phyloP scores from a whole-genome alignment of 2,797 vertebrate species.

The Apogon talboti region DNA sequence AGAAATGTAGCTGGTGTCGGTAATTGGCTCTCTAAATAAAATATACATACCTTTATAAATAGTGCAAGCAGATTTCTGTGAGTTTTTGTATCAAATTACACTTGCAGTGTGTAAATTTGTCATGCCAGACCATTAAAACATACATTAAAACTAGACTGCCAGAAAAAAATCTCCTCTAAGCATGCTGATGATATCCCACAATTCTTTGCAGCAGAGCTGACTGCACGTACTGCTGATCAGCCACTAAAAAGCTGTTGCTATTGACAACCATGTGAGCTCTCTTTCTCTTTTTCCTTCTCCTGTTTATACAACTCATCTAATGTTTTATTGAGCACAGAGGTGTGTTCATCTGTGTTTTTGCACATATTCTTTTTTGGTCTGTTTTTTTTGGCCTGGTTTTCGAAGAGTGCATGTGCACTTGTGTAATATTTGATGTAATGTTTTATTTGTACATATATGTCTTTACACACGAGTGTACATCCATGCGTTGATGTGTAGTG shows the following conservation, averaged over 20 bases:
- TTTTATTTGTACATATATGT: background rate
- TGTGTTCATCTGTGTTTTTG: background rate
- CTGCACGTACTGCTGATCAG: constrained; percentile 40
- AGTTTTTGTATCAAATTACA: background rate
- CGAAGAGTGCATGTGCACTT: background rate
- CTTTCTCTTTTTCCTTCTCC: constrained; percentile 3
- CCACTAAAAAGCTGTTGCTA: constrained; percentile 72
- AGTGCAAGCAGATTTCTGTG: background rate
- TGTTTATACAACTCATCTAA: constrained; percentile 51
- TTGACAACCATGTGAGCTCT: constrained; percentile 59
- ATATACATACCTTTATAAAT: background rate
- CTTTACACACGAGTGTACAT: background rate
- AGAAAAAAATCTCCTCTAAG: background rate
- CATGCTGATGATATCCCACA: constrained; percentile 33
- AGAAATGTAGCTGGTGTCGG: too few species aligned
- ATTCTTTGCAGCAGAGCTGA: constrained; percentile 39
- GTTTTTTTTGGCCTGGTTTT: too few species aligned
- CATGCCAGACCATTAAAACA: too few species aligned
- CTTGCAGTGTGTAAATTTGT: too few species aligned
- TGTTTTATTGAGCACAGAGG: constrained; percentile 48
- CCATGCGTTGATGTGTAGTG: background rate
- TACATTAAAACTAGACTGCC: background rate
- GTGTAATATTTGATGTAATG: background rate
- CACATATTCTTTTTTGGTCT: background rate
- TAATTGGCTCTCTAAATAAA: background rate